phyloP scores from a whole-genome alignment of 1,140 invertebrate species.

The Drosophila ogumai region DNA sequence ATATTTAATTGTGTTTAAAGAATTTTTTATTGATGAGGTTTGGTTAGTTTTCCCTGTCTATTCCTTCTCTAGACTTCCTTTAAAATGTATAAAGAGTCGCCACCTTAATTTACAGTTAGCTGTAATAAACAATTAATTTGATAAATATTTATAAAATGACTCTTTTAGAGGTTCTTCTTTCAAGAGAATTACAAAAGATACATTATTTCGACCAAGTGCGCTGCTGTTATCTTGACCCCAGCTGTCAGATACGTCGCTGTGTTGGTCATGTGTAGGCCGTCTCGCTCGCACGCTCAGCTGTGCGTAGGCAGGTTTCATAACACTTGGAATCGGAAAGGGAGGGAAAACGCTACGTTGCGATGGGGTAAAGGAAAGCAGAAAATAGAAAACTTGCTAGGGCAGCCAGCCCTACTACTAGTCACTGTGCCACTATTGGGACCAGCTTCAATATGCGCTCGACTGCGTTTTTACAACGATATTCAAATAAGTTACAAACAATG shows the following conservation, averaged over 20 bases:
- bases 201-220: background rate
- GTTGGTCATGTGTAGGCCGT: background rate
- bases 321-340: conserved; percentile 31
- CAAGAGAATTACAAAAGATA: background rate
- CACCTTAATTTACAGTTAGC: background rate
- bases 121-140: background rate
- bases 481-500: conserved; percentile 64
- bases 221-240: conserved; percentile 15
- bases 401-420: conserved; percentile 18
- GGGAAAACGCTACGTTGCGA: conserved; percentile 13
- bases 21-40: background rate
- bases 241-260: conserved; percentile 13
- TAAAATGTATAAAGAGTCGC: background rate
- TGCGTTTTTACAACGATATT: conserved; percentile 64
- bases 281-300: conserved; percentile 31
- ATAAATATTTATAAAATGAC: background rate
- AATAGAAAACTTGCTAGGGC: conserved; percentile 58
- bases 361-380: conserved; percentile 29
- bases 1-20: background rate
- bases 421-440: conserved; percentile 43
- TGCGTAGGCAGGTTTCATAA: conserved; percentile 53
- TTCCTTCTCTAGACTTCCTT: too few relatives aligned
- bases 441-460: conserved; percentile 60
- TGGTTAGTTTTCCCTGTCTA: background rate
- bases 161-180: background rate